These are phyloP conservation scores for Parascotia fuliginaria DNA, from an alignment of 2,888 invertebrate species.

Conservation along the genomic window DNA sequence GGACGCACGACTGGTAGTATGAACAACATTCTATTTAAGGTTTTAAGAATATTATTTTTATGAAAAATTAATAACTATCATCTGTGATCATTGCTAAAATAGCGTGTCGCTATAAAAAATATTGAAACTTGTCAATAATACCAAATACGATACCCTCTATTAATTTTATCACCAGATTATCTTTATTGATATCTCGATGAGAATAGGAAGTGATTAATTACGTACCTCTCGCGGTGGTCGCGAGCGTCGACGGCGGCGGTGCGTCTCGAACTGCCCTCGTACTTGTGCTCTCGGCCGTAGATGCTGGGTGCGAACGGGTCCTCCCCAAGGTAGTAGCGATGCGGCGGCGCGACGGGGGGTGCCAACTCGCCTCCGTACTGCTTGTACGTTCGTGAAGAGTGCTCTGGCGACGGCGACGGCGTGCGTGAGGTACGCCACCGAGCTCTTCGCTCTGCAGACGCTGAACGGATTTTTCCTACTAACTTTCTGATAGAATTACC, in stretches of 20 bases:
- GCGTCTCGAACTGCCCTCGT: conserved; percentile 88
- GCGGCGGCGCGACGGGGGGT: conserved; percentile 86
- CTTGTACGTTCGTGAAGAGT: conserved; percentile 80
- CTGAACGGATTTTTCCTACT: conserved; percentile 93
- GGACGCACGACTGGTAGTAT: conserved; percentile 60
- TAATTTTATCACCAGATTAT: conserved; percentile 23
- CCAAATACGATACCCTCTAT: conserved; percentile 26
- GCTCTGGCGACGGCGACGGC: conserved; percentile 88
- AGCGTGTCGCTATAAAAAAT: conserved; percentile 15
- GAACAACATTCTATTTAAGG: conserved; percentile 77
- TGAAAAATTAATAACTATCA: conserved; percentile 41
- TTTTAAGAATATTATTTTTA: conserved; percentile 52
- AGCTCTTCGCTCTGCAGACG: conserved; percentile 88
- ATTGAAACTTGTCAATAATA: conserved; percentile 7
- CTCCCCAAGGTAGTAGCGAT: conserved; percentile 94
- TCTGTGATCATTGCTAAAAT: conserved; percentile 34
- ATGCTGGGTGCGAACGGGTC: conserved; percentile 94
- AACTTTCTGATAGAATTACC: conserved; percentile 93
- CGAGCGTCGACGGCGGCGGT: conserved; percentile 73
- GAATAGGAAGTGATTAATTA: conserved; percentile 28
- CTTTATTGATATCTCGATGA: conserved; percentile 22
- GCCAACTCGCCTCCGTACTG: conserved; percentile 81
- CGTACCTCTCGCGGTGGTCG: conserved; percentile 81
- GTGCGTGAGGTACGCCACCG: conserved; percentile 86
- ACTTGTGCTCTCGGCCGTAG: conserved; percentile 94